Conservation (phyloP, 2,113 vertebrate species). For the Herpetotheres cachinnans region DNA sequence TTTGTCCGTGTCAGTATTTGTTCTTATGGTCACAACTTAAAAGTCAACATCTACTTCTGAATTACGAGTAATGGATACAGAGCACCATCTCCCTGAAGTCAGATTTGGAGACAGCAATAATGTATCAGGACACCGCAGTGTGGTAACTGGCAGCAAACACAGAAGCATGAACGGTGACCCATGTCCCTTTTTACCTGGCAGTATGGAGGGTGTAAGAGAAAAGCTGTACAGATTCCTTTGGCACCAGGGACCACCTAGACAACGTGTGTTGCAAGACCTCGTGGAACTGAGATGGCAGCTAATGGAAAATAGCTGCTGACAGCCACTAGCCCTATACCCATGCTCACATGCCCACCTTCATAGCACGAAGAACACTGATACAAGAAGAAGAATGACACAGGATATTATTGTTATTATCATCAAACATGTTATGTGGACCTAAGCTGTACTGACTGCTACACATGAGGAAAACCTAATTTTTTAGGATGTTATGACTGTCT, state of each 20-base stretch:
- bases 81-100: neutral
- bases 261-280: fast-evolving
- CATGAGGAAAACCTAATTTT: neutral
- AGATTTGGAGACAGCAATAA: neutral
- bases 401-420: neutral
- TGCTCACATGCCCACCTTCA: neutral
- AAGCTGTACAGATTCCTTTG: neutral
- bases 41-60: neutral
- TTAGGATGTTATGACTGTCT: neutral
- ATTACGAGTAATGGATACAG: neutral
- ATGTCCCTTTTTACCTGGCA: neutral
- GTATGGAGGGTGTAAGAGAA: neutral
- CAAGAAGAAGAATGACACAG: neutral
- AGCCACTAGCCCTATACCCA: neutral
- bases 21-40: neutral
- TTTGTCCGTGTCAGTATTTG: neutral
- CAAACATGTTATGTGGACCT: neutral
- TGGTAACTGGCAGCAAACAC: neutral
- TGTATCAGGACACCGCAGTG: neutral
- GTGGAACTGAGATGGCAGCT: neutral
- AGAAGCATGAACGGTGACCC: fast-evolving
- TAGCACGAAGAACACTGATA: neutral
- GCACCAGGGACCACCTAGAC: neutral
- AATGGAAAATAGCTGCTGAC: neutral
- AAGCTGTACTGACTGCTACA: neutral